These are phyloP conservation scores for Clarias batrachus DNA, from an alignment of 2,113 vertebrate species.

Conservation along the genomic window DNA sequence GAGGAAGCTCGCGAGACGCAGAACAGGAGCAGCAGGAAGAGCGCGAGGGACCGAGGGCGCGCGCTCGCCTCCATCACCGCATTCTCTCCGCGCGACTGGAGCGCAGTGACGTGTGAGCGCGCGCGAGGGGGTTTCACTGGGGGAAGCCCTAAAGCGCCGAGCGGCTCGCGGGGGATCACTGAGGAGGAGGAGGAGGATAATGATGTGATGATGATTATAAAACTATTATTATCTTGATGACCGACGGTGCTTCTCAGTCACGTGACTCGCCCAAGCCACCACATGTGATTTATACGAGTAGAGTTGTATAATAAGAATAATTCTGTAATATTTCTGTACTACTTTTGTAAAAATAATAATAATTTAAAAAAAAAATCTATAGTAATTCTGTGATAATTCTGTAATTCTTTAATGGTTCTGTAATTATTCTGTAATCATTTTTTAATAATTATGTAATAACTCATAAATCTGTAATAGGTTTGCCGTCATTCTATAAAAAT, in stretches of 20 bases:
- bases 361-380: too few relatives aligned
- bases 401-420: too few relatives aligned
- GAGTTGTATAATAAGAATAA: not conserved
- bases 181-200: not conserved
- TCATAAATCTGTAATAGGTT: too few relatives aligned
- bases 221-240: not conserved
- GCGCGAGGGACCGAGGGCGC: slow-evolving; percentile 35
- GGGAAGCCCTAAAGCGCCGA: not conserved
- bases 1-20: not conserved
- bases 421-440: too few relatives aligned
- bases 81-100: slow-evolving; percentile 9
- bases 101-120: not conserved
- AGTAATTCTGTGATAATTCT: too few relatives aligned
- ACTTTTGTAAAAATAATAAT: too few relatives aligned
- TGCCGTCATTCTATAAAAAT: too few relatives aligned
- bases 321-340: not conserved
- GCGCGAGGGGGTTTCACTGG: not conserved
- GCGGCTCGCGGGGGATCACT: not conserved
- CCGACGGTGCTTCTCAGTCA: not conserved
- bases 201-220: not conserved
- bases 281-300: too few relatives aligned
- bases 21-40: slow-evolving; percentile 41
- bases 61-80: slow-evolving; percentile 51
- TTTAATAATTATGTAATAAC: too few relatives aligned
- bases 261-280: not conserved